Conservation (phyloP, 2,888 invertebrate genomes). For the Chrysodeixis includens region DNA sequence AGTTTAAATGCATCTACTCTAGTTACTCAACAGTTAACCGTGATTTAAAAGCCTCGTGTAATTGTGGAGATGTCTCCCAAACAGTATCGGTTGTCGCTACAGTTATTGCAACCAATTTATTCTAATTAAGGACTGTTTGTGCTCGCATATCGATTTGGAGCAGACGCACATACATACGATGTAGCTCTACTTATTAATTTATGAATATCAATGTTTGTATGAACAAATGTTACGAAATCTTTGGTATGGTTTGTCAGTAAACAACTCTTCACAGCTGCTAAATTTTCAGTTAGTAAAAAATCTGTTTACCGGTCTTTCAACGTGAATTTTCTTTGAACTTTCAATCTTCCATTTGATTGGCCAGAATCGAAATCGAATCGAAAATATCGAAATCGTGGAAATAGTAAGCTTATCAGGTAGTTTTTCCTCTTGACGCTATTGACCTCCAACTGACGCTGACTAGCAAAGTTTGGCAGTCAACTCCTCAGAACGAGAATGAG, state of each 20-base stretch:
- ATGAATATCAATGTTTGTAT: slow-evolving; percentile 14
- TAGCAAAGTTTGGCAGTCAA: too few species aligned
- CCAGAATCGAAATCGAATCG: too few species aligned
- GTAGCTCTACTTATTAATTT: slow-evolving; percentile 37
- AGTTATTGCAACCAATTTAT: slow-evolving; percentile 46
- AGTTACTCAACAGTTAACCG: background rate
- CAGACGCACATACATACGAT: slow-evolving; percentile 12
- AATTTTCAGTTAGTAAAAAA: too few species aligned
- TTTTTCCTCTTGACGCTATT: too few species aligned
- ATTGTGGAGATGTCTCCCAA: slow-evolving; percentile 10
- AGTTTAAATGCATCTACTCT: background rate
- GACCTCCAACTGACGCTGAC: too few species aligned
- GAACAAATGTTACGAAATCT: background rate
- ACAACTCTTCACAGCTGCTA: background rate
- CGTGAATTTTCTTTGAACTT: too few species aligned
- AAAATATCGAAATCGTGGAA: too few species aligned
- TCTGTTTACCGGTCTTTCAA: too few species aligned
- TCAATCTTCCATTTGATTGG: too few species aligned
- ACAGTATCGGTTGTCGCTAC: slow-evolving; percentile 18
- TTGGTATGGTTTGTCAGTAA: background rate
- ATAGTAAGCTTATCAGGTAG: too few species aligned
- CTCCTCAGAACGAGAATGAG: too few species aligned
- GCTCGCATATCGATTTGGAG: slow-evolving; percentile 28
- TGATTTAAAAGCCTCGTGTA: background rate
- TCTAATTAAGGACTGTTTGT: slow-evolving; percentile 52